Evolutionary conservation across 2,888 invertebrate species (phyloP), one percentile per base, ranked within the genome.

Genomic region (Deilephila porcellus): DNA sequence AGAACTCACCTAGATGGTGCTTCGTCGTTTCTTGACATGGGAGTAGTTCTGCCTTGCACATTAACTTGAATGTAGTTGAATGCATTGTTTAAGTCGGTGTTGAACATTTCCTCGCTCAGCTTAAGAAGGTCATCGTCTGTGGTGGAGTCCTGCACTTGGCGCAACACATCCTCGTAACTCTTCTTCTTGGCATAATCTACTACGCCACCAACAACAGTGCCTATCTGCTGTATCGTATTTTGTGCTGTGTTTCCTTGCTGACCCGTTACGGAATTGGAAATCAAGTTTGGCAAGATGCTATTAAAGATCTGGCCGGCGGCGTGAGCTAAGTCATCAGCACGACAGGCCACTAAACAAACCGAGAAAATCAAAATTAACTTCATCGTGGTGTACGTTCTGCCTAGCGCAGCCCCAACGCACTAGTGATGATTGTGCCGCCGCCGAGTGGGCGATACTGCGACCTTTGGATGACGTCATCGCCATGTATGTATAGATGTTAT

Each of bases 61-160:
- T 97, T 97, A 53, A 98, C 90, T 53, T 95, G 96, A 67, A 97
- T 96, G 82, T 96, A 95, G 83, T 91, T 95, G 71, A 96, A 94
- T n/a, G 97, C 97, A 85, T 97, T 97, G 88, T 97, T 97, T 34
- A 93, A 90, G 85, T 98, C 98, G 81, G 96, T 96, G 77, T 95
- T 96, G 83, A 97, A 96, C 81, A 98, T 94, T 76, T 96, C 95
- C 86, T 98, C 98, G 29, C 97, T 96, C 77, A 98, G 92, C 71
- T 96, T 95, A 74, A 96, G 94, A 70, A 97, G 90, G 83, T 97
- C 96, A 75, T 96, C 96, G 77, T 97, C 96, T 0, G 95, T 95
- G 70, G 96, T 96, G 0, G 94, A 83, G 73, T 95, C 95, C 77
- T 93, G 93, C 11, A 91, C 90, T 79, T 92, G 93, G 17, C 88